Evolutionary conservation across 1,140 invertebrate species (phyloP).

Genomic region (Atopsyche davidsoni): DNA sequence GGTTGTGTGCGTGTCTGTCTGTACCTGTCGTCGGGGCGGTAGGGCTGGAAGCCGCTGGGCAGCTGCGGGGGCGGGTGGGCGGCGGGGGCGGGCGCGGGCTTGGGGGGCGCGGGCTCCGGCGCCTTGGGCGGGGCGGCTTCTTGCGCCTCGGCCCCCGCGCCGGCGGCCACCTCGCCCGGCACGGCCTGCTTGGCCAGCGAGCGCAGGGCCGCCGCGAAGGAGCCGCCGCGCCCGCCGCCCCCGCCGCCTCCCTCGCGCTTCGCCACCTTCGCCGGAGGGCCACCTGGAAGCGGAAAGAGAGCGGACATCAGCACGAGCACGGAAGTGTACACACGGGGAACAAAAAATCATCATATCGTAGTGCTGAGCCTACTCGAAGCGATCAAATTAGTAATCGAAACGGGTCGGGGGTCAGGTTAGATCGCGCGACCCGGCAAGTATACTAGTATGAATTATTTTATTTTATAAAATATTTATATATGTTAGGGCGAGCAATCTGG

Average conservation of each 20-base stretch:
- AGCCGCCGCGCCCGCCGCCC: constrained; percentile 32
- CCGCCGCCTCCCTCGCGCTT: constrained; percentile 40
- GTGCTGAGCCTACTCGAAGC: too few relatives aligned
- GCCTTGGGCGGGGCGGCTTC: constrained; percentile 34
- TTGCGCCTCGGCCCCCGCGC: constrained; percentile 34
- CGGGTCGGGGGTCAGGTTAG: too few relatives aligned
- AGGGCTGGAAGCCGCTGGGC: constrained; percentile 45
- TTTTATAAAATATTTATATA: too few relatives aligned
- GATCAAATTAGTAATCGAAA: too few relatives aligned
- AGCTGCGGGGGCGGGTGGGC: constrained; percentile 31
- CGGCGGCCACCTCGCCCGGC: constrained; percentile 38
- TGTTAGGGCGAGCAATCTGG: too few relatives aligned
- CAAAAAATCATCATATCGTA: constrained; percentile 1
- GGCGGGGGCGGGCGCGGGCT: constrained; percentile 35
- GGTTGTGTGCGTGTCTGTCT: neutral
- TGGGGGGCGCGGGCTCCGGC: constrained; percentile 25
- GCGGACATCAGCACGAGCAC: neutral
- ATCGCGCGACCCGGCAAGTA: too few relatives aligned
- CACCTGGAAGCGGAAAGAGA: constrained; percentile 35
- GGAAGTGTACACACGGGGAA: too few relatives aligned
- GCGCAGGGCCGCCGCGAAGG: constrained; percentile 63
- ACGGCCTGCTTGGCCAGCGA: constrained; percentile 65
- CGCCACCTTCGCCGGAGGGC: constrained; percentile 39
- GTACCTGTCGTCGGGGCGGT: constrained; percentile 45
- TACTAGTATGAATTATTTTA: too few relatives aligned